Base-by-base conservation (phyloP, 1,140 invertebrate species). In the Drosophila simulans region DNA sequence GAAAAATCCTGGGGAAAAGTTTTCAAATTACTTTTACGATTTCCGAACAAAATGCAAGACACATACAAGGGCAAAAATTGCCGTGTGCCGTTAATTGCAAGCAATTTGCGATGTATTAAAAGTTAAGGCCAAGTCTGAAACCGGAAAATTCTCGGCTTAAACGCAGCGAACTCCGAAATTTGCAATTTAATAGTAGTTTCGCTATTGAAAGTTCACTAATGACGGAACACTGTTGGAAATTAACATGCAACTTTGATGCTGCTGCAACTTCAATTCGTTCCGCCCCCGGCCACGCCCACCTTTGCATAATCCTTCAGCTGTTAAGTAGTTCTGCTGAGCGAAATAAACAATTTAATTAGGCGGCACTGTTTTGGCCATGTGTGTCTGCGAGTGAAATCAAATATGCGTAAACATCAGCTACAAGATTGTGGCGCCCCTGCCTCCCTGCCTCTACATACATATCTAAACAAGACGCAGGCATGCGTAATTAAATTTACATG, bases 401-500 rank as follows among this genome's bases (percentile, higher is more conserved):
- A 88, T 88, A 86, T 88, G 82, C 77, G 70, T 81, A 82, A 86
- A 82, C 83, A 86, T 71, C 54, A 54, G 43, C 63, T 51, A 73
- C 54, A 77, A 77, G 63, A 73, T 71, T 52, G 59, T 37, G 20
- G n/a, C 20, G 11, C 46, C 27, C 15, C 27, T 15, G n/a, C 25
- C 22, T 4, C 13, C 12, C n/a, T n/a, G n/a, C n/a, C n/a, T n/a
- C n/a, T n/a, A n/a, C 42, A 49, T 45, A 52, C 60, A 75, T 64
- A 53, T 58, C 59, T 75, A 76, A 76, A 83, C 83, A 88, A 56
- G 83, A 76, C 55, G 79, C 75, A 74, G 71, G 79, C 83, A 88
- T 83, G 83, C 83, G 83, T 86, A 88, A 86, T 86, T 86, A 86
- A 86, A 86, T 86, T 88, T 86, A 86, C 83, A 86, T 86, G 83